Evolutionary conservation across 1,140 invertebrate species (phyloP).

Genomic region (Anastatus disparis): DNA sequence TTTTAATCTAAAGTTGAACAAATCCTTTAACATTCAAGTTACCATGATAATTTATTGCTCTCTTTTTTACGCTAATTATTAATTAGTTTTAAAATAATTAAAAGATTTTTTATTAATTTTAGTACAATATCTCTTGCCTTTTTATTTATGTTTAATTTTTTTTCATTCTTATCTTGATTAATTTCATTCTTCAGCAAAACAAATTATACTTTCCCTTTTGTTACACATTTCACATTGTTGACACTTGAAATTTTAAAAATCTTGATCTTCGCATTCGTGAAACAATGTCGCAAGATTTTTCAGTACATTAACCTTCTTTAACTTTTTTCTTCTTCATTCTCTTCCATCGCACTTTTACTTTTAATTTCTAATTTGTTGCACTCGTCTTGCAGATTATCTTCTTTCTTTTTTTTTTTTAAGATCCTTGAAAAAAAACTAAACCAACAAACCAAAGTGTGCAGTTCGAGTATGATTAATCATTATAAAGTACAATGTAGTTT

Average conservation of each 20-base stretch:
- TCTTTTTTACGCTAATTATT: no score
- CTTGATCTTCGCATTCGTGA: conserved; percentile 6
- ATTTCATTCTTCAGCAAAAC: no score
- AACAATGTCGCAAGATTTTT: conserved; percentile 3
- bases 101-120: no score
- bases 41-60: no score
- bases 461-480: not conserved
- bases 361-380: no score
- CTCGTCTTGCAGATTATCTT: no score
- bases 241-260: no score
- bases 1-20: no score
- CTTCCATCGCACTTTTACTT: not conserved
- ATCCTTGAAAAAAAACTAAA: not conserved
- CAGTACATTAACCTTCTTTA: not conserved
- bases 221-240: no score
- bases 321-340: not conserved
- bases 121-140: not conserved
- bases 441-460: conserved; percentile 21
- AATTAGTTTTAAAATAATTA: no score
- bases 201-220: no score
- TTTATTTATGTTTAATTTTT: not conserved
- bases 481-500: conserved; percentile 18
- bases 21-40: no score
- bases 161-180: not conserved
- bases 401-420: not conserved